phyloP scores from a whole-genome alignment of 2,888 invertebrate genomes.

The Polydrusus tereticollis region DNA sequence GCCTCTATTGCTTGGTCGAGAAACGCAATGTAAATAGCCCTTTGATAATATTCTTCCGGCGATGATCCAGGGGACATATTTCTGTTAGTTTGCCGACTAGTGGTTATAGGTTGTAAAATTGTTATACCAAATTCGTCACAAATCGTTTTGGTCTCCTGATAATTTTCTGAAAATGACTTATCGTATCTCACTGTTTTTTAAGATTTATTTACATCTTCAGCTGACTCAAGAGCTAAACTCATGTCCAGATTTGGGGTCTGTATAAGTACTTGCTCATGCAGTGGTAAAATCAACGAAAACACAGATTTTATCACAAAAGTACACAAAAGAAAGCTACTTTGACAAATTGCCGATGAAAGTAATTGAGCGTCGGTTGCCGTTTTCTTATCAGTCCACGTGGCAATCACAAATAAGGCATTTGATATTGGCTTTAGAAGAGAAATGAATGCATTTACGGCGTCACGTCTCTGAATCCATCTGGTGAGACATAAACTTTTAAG shows the following conservation, averaged over 20 bases:
- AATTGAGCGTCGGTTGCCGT: not conserved
- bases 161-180: not conserved
- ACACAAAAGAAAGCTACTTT: not conserved
- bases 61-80: not conserved
- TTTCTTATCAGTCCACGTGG: not conserved
- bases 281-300: not conserved
- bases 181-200: not conserved
- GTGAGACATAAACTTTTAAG: not conserved
- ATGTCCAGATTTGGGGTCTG: not conserved
- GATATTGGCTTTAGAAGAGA: not conserved
- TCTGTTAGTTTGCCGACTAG: not conserved
- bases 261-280: not conserved
- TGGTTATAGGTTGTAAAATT: not conserved
- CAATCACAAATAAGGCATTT: not conserved
- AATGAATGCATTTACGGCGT: not conserved
- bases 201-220: not conserved
- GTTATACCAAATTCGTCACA: slow-evolving; percentile 7
- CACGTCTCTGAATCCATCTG: too few relatives aligned
- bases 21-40: slow-evolving; percentile 8
- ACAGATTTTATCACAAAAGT: not conserved
- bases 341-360: too few relatives aligned
- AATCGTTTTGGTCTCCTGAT: not conserved
- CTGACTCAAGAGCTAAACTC: not conserved
- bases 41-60: slow-evolving; percentile 14
- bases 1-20: slow-evolving; percentile 6